Percentiles rank a stretch among this genome's conserved stretches.
Evolutionary conservation across 2,888 invertebrate genomes (phyloP).

Genomic region (Dinocampus coccinellae): DNA sequence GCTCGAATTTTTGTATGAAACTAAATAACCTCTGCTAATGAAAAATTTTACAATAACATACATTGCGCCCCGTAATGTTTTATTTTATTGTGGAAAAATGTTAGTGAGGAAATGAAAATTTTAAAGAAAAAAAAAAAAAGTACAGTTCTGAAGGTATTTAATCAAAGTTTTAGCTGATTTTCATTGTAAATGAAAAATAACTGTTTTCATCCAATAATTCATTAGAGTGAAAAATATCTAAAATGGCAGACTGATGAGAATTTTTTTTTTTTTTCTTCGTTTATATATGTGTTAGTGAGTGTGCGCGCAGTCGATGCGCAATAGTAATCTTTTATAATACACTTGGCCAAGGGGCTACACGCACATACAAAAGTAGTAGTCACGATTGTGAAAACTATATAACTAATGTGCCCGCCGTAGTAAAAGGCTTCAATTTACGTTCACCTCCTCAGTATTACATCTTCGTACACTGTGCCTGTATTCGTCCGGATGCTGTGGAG

Average conservation of each 20-base stretch:
- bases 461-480: constrained; percentile 14
- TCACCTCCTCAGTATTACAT: constrained; percentile 27
- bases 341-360: not conserved
- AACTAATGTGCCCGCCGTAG: constrained; percentile 20
- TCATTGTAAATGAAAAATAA: not conserved
- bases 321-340: not conserved
- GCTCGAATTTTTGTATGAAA: no score
- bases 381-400: constrained; percentile 10
- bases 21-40: no score
- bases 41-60: no score
- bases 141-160: no score
- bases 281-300: not conserved
- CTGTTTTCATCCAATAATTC: not conserved
- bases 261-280: not conserved
- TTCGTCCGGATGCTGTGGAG: constrained; percentile 35
- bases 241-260: constrained; percentile 2
- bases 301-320: not conserved
- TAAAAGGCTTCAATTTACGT: constrained; percentile 2
- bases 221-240: not conserved
- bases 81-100: no score
- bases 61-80: no score
- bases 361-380: not conserved
- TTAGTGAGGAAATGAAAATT: no score
- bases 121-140: no score
- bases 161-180: no score